phyloP scores from a whole-genome alignment of 2,113 vertebrate species.

The Dromaius novaehollandiae region DNA sequence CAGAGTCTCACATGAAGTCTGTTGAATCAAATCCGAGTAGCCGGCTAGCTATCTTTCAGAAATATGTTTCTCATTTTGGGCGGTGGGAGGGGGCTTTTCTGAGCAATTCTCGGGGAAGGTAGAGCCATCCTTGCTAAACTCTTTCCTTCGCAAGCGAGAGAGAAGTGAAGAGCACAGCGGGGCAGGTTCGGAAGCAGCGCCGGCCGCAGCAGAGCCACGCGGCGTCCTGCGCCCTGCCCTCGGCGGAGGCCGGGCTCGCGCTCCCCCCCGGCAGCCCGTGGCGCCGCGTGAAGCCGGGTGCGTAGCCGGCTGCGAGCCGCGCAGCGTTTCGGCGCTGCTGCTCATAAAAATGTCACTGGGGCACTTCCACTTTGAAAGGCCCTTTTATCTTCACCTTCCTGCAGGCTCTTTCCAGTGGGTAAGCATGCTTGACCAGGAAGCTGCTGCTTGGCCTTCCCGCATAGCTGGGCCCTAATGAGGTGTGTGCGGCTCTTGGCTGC shows the following conservation, averaged over 20 bases:
- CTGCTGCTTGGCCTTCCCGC: conserved; percentile 61
- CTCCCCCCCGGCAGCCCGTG: conserved; percentile 38
- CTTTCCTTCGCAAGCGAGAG: neutral
- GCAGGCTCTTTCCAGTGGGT: conserved; percentile 58
- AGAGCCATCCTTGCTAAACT: neutral
- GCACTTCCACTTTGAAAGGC: conserved; percentile 75
- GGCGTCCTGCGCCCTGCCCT: too few relatives aligned
- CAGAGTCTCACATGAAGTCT: neutral
- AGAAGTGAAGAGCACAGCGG: neutral
- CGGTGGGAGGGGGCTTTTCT: neutral
- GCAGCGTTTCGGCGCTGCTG: conserved; percentile 50
- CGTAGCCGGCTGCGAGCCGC: conserved; percentile 28
- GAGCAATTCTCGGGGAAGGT: neutral
- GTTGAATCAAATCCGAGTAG: neutral
- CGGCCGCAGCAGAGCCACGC: neutral
- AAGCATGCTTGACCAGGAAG: conserved; percentile 39
- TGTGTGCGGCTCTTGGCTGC: conserved; percentile 54
- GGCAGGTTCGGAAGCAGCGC: neutral
- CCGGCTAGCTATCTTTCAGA: neutral
- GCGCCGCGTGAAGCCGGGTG: conserved; percentile 71
- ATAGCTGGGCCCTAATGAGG: conserved; percentile 73
- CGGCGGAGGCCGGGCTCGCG: neutral
- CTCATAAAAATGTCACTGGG: conserved; percentile 76
- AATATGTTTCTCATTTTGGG: conserved; percentile 11
- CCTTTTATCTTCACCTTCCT: conserved; percentile 75